Base-by-base conservation (phyloP, 2,888 invertebrate species). In the Drosophila mimica region DNA sequence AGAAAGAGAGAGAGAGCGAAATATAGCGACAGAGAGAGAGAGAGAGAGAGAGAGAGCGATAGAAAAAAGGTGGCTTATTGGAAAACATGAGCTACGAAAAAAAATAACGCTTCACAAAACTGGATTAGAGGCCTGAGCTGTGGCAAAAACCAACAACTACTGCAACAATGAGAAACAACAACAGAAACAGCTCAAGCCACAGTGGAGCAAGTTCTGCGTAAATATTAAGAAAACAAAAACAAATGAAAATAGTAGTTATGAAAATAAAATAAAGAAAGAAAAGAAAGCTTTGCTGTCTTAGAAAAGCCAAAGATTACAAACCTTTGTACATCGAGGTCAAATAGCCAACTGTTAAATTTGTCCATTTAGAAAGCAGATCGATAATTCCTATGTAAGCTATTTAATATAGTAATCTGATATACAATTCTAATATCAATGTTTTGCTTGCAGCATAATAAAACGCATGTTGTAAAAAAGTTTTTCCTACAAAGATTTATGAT, bases 41-140 rank as follows among this genome's bases (percentile, higher is more conserved):
- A 20, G 28, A 15, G 30, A 8, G n/a, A 30, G 36, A 25, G 9
- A 49, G 49, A 20, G 49, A 51, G 34, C 38, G 31, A 13, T 57
- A 57, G 52, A 65, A 49, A 65, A 65, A 40, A 59, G 53, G 33
- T 62, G 57, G 63, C 69, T 28, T 69, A 70, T 58, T 48, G 57
- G 52, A 59, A 72, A 70, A 58, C 48, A 52, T 57, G 52, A 58
- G n/a, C 57, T 53, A 62, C 53, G 52, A 17, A 61, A 36, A 53
- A 77, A 67, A 67, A 69, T 48, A 74, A 56, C 52, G 71, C 64
- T 69, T 71, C 73, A 81, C 61, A 76, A 81, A 83, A 86, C 83
- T 86, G 76, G 83, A 86, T 85, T 83, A 83, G 74, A 83, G 81
- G 79, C 81, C 71, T 69, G 65, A 56, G 49, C 62, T 48, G 20